Evolutionary conservation across 2,113 vertebrate species (phyloP).

Genomic region (Sphaerodactylus townsendi): DNA sequence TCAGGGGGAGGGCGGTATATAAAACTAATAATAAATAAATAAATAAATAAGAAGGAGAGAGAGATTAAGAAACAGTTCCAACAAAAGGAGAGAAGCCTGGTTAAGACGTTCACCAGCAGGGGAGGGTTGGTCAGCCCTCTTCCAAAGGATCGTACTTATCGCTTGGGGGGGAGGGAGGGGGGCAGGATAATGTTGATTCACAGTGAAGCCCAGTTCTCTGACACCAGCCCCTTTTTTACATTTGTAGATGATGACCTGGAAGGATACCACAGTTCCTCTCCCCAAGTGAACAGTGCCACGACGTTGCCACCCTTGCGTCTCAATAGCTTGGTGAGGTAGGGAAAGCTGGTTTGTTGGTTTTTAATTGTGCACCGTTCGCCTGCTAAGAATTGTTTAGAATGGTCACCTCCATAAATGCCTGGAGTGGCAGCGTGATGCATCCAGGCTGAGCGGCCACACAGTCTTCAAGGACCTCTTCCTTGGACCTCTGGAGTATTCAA

Average conservation of each 20-base stretch:
- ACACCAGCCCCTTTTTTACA: constrained; percentile 8
- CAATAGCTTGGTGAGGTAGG: constrained; percentile 48
- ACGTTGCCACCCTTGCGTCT: background rate
- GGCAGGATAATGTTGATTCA: background rate
- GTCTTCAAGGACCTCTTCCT: background rate
- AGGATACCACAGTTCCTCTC: background rate
- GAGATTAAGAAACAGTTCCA: background rate
- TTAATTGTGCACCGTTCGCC: background rate
- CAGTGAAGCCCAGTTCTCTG: background rate
- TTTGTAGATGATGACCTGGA: constrained; percentile 52
- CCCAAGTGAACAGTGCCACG: accelerated
- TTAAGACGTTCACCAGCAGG: background rate
- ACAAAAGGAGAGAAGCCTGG: background rate
- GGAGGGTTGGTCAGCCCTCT: background rate
- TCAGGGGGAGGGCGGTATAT: no score
- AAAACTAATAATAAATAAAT: no score
- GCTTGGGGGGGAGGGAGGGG: no score
- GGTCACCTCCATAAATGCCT: constrained; percentile 32
- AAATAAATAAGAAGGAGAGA: no score
- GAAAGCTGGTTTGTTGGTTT: background rate
- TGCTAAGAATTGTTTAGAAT: constrained; percentile 14
- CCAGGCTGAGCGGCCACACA: background rate
- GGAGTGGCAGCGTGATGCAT: constrained; percentile 19
- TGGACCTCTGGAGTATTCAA: background rate
- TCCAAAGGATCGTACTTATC: background rate